Base-by-base conservation (phyloP, 2,797 vertebrate genomes). In the Protonibea diacanthus region DNA sequence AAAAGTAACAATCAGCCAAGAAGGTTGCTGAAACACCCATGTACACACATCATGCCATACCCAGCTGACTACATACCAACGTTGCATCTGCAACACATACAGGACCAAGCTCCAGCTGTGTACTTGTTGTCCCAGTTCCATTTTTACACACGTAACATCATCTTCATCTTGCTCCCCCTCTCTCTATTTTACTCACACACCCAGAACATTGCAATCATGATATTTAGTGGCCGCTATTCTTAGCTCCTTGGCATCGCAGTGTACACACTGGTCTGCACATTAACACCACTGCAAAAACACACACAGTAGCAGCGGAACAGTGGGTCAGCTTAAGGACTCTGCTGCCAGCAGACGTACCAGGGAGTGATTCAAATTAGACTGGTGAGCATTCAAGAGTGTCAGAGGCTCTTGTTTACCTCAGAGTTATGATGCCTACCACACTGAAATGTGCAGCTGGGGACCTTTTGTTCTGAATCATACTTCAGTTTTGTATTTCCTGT, bases 71-170 rank as follows among this genome's bases (percentile, higher is more conserved):
- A 63, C 23, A 72, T 72, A 45, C 52, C 76, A 52, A 17, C 17
- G 45, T 11, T 55, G 33, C 60, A 33, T 64, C 44, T 80, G 49
- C 17, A 62, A 47, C 63, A 77, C 59, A 56, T 38, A 42, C 71
- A 59, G 71, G 67, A 67, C 70, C 56, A 51, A 57, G 14, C 33
- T 81, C 77, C 77, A 86, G 81, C 71, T 78, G 70, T 68, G 66
- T 48, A 66, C 67, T 13, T 60, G 25, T 62, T 75, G 76, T 74
- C 33, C 80, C 49, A 63, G 52, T 83, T 78, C 62, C 68, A 80
- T 78, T 80, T 89, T 72, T 63, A 84, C 57, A 55, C 65, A 6
- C 38, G 74, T 71, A 77, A 84, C 70, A 86, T 68, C 69, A 56
- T 82, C 79, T 80, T 74, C 53, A 18, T 69, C 68, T 56, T 14